Conservation (phyloP, 2,888 invertebrate genomes). For the Brachylomia viminalis region DNA sequence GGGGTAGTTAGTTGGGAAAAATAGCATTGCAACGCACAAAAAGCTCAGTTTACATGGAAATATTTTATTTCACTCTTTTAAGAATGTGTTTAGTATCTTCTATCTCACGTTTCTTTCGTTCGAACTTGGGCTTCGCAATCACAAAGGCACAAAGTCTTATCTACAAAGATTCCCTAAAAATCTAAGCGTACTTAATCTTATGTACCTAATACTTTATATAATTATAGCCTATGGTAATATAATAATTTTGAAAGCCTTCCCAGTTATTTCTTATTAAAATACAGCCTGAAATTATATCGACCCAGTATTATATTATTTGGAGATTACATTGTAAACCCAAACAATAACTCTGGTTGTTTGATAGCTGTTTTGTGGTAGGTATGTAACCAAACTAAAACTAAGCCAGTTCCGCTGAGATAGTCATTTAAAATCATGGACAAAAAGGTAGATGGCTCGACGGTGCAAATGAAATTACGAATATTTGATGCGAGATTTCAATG, state of each 20-base stretch:
- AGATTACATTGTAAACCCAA: slow-evolving; percentile 10
- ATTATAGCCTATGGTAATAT: not conserved
- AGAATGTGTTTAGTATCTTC: not conserved
- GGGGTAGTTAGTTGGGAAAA: too few relatives aligned
- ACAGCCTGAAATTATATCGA: not conserved
- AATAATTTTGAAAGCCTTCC: slow-evolving; percentile 6
- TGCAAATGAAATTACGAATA: slow-evolving; percentile 30
- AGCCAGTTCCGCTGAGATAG: not conserved
- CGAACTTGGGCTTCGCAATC: not conserved
- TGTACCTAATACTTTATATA: too few relatives aligned
- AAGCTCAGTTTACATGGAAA: not conserved
- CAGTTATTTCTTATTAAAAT: slow-evolving; percentile 9
- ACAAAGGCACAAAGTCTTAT: not conserved
- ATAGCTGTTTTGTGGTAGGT: not conserved
- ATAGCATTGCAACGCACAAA: too few relatives aligned
- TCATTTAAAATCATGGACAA: not conserved
- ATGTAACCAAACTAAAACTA: slow-evolving; percentile 13
- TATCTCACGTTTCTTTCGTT: not conserved
- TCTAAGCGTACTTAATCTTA: too few relatives aligned
- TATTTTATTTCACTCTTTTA: not conserved
- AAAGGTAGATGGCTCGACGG: not conserved
- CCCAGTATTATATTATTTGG: slow-evolving; percentile 5
- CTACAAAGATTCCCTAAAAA: not conserved
- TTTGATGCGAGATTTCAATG: not conserved
- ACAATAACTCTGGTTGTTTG: not conserved